Percentiles rank a stretch among this genome's conserved stretches.
These are phyloP conservation scores for Isurus oxyrinchus DNA, from an alignment of 2,113 vertebrate species.

Conservation along the genomic window DNA sequence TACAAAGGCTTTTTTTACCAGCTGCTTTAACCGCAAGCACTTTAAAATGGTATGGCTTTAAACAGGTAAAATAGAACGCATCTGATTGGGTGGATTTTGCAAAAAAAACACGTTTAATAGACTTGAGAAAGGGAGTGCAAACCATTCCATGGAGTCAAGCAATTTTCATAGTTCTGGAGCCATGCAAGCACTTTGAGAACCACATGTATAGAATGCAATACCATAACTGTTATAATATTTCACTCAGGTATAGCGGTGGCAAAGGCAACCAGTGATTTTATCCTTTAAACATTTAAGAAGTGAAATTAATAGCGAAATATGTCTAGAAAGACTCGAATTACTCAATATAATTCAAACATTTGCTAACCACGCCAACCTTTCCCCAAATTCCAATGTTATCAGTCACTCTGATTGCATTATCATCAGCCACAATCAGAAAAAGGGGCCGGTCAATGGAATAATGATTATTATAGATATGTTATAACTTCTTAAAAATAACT, in stretches of 20 bases:
- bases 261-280: neutral
- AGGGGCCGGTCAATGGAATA: slow-evolving; percentile 1
- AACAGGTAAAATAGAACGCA: neutral
- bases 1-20: neutral
- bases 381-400: neutral
- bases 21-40: neutral
- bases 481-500: neutral
- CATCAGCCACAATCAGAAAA: neutral
- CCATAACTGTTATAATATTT: neutral
- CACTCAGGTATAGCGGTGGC: neutral
- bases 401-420: neutral
- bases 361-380: neutral
- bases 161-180: neutral
- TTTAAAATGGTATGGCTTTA: neutral
- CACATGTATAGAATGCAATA: neutral
- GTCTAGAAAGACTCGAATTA: neutral
- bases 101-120: neutral
- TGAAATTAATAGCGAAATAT: neutral
- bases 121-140: neutral
- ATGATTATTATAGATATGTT: neutral
- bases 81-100: neutral
- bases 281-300: neutral
- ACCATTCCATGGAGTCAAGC: neutral
- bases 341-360: neutral
- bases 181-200: neutral